Percentiles rank a stretch among this genome's conserved stretches.
Conservation (phyloP, 2,113 vertebrate species). For the Regulus satrapa region DNA sequence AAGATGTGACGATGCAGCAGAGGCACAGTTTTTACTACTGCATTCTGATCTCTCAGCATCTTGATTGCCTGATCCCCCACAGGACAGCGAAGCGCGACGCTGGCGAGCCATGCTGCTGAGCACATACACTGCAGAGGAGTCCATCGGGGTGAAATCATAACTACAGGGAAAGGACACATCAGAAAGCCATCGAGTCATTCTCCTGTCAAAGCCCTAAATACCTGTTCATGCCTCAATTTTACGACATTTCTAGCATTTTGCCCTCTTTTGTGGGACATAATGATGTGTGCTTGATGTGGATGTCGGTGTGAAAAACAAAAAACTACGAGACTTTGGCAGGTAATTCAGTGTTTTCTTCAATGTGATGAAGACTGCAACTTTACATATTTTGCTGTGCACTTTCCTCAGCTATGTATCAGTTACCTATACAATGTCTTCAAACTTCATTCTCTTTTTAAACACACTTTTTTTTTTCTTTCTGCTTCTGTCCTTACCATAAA, state of each 20-base stretch:
- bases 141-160: slow-evolving; percentile 96
- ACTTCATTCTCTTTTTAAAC: neutral
- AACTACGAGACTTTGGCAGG: neutral
- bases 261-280: neutral
- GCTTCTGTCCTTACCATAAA: neutral
- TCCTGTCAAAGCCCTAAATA: neutral
- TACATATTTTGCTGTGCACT: neutral
- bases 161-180: slow-evolving; percentile 57
- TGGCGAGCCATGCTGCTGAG: slow-evolving; percentile 98
- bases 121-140: slow-evolving; percentile 98
- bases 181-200: neutral
- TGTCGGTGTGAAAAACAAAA: neutral
- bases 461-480: neutral
- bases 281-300: neutral
- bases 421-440: neutral
- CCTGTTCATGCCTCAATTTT: neutral
- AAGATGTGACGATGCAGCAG: slow-evolving; percentile 78
- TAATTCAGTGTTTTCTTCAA: neutral
- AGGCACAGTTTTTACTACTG: slow-evolving; percentile 78
- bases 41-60: slow-evolving; percentile 85
- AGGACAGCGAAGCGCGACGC: slow-evolving; percentile 90
- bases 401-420: neutral
- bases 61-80: slow-evolving; percentile 81
- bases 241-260: neutral
- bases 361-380: neutral